Evolutionary conservation across 2,113 vertebrate genomes (phyloP).

Genomic region (Tragelaphus imberbis): DNA sequence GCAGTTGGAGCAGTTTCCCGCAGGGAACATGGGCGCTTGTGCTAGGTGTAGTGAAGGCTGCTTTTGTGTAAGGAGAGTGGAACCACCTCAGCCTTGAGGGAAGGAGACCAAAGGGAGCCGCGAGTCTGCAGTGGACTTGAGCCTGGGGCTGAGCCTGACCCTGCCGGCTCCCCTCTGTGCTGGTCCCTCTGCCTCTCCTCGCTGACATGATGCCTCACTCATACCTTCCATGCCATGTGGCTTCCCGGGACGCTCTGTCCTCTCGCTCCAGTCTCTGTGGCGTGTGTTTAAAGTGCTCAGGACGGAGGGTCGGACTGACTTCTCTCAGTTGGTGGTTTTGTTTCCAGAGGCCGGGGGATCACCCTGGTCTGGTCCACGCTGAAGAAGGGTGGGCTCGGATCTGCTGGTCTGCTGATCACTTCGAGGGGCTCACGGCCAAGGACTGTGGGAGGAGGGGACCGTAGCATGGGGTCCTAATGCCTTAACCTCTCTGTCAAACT

Average conservation of each 20-base stretch:
- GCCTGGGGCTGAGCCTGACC: not conserved
- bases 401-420: not conserved
- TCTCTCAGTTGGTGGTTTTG: not conserved
- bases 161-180: not conserved
- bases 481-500: not conserved
- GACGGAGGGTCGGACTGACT: not conserved
- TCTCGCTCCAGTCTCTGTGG: not conserved
- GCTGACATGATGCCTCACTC: not conserved
- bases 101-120: not conserved
- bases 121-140: not conserved
- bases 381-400: not conserved
- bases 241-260: not conserved
- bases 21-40: not conserved
- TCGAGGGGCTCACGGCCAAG: not conserved
- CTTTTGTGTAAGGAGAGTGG: not conserved
- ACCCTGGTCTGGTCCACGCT: fast-evolving
- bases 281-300: not conserved
- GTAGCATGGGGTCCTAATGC: not conserved
- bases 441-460: not conserved
- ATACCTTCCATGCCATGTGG: not conserved
- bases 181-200: not conserved
- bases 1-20: not conserved
- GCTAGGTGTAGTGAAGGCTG: not conserved
- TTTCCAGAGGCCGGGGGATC: not conserved
- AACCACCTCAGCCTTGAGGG: not conserved